Percentiles rank a stretch among this genome's conserved stretches.
These are phyloP conservation scores for Clarias magur DNA, from an alignment of 2,113 vertebrate species.

Conservation along the genomic window DNA sequence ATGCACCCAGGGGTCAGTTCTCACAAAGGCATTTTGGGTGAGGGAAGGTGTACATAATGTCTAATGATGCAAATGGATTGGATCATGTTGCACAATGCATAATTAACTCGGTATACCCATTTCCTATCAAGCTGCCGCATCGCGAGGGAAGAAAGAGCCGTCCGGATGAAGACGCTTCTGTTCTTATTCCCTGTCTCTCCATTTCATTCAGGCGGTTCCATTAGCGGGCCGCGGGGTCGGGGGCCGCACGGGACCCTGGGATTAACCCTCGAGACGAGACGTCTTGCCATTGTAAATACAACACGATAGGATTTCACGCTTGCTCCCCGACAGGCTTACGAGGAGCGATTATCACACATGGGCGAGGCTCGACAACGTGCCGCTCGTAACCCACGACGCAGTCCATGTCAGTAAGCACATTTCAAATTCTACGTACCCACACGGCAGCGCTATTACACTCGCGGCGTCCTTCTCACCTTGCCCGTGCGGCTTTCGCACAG, in stretches of 20 bases:
- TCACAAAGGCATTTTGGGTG: slow-evolving; percentile 47
- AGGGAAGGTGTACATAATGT: slow-evolving; percentile 55
- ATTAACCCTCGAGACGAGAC: slow-evolving; percentile 20
- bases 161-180: slow-evolving; percentile 20
- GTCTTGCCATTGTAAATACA: slow-evolving; percentile 31
- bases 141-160: slow-evolving; percentile 25
- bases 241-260: slow-evolving; percentile 35
- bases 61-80: slow-evolving; percentile 55
- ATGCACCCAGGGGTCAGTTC: slow-evolving; percentile 50
- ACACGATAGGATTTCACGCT: slow-evolving; percentile 38
- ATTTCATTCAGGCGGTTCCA: slow-evolving; percentile 22
- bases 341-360: neutral
- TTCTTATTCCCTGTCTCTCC: slow-evolving; percentile 28
- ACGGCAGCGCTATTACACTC: neutral
- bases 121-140: slow-evolving; percentile 50
- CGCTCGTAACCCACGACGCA: no score
- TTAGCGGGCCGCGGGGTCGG: slow-evolving; percentile 33
- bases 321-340: neutral
- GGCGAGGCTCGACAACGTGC: neutral
- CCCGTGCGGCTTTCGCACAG: neutral
- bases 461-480: slow-evolving; percentile 2
- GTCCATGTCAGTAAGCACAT: neutral
- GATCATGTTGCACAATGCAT: slow-evolving; percentile 56
- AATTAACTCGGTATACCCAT: slow-evolving; percentile 54
- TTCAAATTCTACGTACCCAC: neutral